Percentiles rank a stretch among this genome's conserved stretches.
These are phyloP conservation scores for Melanocharis versteri DNA, from an alignment of 2,113 vertebrate species.

Conservation along the genomic window DNA sequence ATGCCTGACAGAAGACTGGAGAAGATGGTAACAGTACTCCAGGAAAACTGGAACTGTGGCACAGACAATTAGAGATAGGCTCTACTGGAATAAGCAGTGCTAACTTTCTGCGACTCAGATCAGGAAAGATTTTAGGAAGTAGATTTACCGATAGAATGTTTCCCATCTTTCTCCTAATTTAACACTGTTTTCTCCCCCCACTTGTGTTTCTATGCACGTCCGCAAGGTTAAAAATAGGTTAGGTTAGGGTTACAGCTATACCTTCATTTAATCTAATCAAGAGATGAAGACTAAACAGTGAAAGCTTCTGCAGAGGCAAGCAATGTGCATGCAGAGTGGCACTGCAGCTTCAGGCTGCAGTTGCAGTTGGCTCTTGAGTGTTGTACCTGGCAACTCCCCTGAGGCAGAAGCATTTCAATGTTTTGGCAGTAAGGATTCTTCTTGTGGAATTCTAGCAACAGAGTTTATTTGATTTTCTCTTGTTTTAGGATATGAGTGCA, in stretches of 20 bases:
- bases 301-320: not conserved
- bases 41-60: accelerated
- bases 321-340: not conserved
- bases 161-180: not conserved
- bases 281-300: not conserved
- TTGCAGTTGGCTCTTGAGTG: not conserved
- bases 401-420: not conserved
- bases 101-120: not conserved
- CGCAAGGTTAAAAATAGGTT: not conserved
- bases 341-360: not conserved
- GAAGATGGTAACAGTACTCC: not conserved
- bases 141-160: not conserved
- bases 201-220: not conserved
- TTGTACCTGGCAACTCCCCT: not conserved
- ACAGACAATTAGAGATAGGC: not conserved
- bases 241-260: not conserved
- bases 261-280: constrained; percentile 8
- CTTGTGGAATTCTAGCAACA: not conserved
- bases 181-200: not conserved
- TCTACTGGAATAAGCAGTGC: not conserved
- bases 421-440: not conserved
- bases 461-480: not conserved
- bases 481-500: not conserved
- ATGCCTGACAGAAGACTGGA: not conserved
- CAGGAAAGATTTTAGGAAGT: not conserved